These are phyloP conservation scores for Tichodroma muraria DNA, from an alignment of 2,113 vertebrate genomes.

Conservation along the genomic window DNA sequence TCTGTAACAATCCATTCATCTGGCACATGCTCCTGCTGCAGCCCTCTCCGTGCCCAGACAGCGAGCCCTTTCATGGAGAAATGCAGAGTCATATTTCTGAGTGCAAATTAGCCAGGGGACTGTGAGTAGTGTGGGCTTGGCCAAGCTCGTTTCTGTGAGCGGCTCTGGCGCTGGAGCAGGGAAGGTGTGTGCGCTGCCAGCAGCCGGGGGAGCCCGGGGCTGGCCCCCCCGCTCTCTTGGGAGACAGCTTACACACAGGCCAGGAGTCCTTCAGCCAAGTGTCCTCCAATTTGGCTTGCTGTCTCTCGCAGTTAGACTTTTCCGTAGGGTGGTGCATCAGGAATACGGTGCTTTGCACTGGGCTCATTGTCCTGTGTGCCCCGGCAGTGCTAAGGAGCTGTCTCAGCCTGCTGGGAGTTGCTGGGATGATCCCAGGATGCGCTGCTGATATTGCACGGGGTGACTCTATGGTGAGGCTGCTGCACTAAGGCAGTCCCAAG, in stretches of 20 bases:
- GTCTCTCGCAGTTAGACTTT: not conserved
- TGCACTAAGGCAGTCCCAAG: accelerated
- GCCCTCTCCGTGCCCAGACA: conserved; percentile 32
- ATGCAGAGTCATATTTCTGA: conserved; percentile 63
- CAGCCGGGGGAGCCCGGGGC: not conserved
- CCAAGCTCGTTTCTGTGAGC: not conserved
- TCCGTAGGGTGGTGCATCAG: not conserved
- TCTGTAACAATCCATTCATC: not conserved
- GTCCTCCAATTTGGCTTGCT: not conserved
- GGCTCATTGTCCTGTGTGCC: accelerated
- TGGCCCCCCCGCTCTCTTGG: not conserved
- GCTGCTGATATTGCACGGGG: not conserved
- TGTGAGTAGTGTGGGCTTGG: conserved; percentile 26
- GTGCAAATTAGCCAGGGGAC: conserved; percentile 3
- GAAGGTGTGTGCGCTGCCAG: not conserved
- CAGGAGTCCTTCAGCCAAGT: not conserved
- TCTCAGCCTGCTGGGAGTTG: not conserved
- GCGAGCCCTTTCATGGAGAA: conserved; percentile 62
- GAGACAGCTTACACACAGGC: not conserved
- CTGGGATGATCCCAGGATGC: not conserved
- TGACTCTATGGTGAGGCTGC: not conserved
- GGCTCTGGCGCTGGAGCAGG: not conserved
- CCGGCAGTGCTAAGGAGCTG: not conserved
- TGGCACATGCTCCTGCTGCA: not conserved
- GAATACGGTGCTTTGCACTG: accelerated